Evolutionary conservation across 2,888 invertebrate genomes (phyloP).

Genomic region (Lapara coniferarum): DNA sequence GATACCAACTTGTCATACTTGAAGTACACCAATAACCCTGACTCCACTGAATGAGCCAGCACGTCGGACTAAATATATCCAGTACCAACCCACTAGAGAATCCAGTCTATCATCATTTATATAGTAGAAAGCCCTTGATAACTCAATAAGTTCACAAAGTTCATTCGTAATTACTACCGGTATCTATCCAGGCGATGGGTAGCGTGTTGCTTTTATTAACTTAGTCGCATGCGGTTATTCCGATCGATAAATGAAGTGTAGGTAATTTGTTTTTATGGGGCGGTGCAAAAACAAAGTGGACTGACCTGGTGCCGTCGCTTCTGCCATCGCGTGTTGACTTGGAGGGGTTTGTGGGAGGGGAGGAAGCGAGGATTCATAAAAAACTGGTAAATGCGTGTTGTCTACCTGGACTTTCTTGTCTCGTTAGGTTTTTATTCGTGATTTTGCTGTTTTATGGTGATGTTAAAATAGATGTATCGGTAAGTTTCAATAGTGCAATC

Average conservation of each 20-base stretch:
- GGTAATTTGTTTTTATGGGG: constrained; percentile 76
- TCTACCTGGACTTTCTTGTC: no score
- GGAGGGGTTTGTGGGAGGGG: constrained; percentile 34
- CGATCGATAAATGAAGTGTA: constrained; percentile 76
- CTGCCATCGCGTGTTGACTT: constrained; percentile 70
- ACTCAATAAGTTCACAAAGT: constrained; percentile 43
- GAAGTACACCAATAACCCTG: no score
- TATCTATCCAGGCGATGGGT: constrained; percentile 31
- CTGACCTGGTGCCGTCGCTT: constrained; percentile 70
- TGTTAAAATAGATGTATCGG: no score
- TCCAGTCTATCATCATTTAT: no score
- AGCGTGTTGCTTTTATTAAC: constrained; percentile 65
- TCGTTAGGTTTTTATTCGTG: no score
- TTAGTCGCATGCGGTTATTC: constrained; percentile 71
- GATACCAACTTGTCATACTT: no score
- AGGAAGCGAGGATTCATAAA: constrained; percentile 30
- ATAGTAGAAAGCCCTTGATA: background rate
- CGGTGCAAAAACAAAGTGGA: constrained; percentile 81
- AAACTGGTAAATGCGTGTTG: no score
- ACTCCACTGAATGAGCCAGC: no score
- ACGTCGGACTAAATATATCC: no score
- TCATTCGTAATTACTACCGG: constrained; percentile 26
- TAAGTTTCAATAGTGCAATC: no score
- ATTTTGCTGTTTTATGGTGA: no score
- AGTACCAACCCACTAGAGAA: no score